Percentiles rank a stretch among this genome's conserved stretches.
Conservation (phyloP, 1,140 invertebrate species). For the Chlorops oryzae region DNA sequence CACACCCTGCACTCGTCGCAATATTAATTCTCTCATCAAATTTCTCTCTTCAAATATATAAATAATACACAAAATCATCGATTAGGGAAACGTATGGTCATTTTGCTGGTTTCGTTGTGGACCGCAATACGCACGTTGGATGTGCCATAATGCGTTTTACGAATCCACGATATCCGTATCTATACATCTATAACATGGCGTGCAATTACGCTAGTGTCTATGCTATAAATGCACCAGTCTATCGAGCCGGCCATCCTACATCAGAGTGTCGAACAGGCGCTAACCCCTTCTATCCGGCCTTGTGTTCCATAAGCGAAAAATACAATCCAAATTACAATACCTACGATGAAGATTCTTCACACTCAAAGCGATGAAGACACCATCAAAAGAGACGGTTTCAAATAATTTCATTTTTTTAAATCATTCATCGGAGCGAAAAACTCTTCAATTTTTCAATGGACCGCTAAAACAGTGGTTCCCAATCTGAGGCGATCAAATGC, state of each 20-base stretch:
- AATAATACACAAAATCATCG: neutral
- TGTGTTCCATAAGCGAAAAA: slow-evolving; percentile 33
- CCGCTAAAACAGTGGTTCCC: no score
- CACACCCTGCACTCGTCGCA: neutral
- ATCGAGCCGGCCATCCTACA: slow-evolving; percentile 33
- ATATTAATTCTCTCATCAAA: neutral
- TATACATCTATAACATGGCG: slow-evolving; percentile 43
- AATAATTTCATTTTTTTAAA: no score
- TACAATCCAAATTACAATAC: slow-evolving; percentile 42
- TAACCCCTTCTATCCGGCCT: slow-evolving; percentile 30
- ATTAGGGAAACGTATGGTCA: slow-evolving; percentile 39
- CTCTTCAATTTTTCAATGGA: no score
- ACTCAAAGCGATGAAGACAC: no score
- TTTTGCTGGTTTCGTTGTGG: slow-evolving; percentile 40
- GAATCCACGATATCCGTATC: slow-evolving; percentile 33
- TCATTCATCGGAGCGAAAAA: no score
- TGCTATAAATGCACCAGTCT: slow-evolving; percentile 34
- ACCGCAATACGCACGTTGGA: slow-evolving; percentile 42
- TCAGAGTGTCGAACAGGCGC: slow-evolving; percentile 34
- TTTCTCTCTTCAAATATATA: neutral
- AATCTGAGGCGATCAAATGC: no score
- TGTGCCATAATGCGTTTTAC: slow-evolving; percentile 43
- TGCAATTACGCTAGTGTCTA: slow-evolving; percentile 43
- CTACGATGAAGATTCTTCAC: slow-evolving; percentile 13
- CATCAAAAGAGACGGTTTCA: no score